Base-by-base conservation (phyloP, 2,113 vertebrate genomes). In the Aramus guarauna region DNA sequence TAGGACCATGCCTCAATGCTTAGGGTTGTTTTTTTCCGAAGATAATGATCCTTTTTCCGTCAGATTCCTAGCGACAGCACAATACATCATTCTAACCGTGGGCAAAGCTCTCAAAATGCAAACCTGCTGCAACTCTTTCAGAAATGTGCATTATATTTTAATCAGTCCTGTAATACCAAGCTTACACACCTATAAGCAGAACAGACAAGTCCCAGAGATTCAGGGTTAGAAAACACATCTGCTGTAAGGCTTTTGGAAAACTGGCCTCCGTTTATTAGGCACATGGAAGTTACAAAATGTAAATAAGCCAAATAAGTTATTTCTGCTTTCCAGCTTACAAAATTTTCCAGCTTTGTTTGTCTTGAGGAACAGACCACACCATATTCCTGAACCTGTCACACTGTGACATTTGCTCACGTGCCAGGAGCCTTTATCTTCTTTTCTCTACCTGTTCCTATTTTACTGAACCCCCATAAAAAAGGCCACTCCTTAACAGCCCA, bases 41-140 rank as follows among this genome's bases (percentile, higher is more conserved):
- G 77, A 93, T 95, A 94, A 84, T 37, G 85, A 92, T 83, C 91
- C 72, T 62, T 95, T 92, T 87, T 50, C 88, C 4, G 1, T 87
- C 86, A 58, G 85, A 34, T 94, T 92, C 64, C 52, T 2, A 34
- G 43, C 1, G 34, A 89, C 72, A 22, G 53, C 23, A 15, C 73
- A 76, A 83, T 84, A 80, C 85, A 90, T 95, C 95, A 90, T 84
- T 36, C 76, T 89, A 29, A 92, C 41, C 72, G 3, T 30, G 73
- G 68, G 58, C 85, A 94, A 91, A 87, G 63, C 68, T 90, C 91
- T 95, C 47, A 13, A 83, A 94, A 94, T n/a, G 52, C 72, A 95
- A 95, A 83, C 72, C 76, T 89, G 88, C 88, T 72, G 43, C 47
- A 22, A 14, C 30, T 23, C 85, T 76, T 50, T 11, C 62, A 67